Base-by-base conservation (phyloP, 1,140 invertebrate species). In the Anoplophora glabripennis region DNA sequence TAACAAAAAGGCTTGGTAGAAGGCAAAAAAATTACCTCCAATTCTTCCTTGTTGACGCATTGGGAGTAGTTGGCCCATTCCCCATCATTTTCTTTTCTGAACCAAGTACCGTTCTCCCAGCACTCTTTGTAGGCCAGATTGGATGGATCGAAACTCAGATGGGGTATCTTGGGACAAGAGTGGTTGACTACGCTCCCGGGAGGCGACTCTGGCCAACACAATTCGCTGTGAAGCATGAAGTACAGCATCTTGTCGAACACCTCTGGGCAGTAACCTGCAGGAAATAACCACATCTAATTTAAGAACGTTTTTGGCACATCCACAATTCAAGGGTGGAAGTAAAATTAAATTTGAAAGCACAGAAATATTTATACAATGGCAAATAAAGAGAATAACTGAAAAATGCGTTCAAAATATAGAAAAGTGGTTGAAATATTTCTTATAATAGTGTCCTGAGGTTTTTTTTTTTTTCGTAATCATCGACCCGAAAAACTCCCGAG, bases 51-150 rank as follows among this genome's bases (percentile, higher is more conserved):
- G 64, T 91, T 84, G n/a, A 93, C 76, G 68, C 90, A 93, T 0
- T 82, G 86, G 1, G 87, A 90, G 66, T 93, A 93, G 72, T 93
- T 92, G 12, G 89, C 86, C 88, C 89, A 91, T 17, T 77, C 62
- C 58, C 71, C 77, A 15, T 59, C 51, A 0, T 64, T 36, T 14
- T 64, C 59, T 64, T 68, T 67, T 12, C 59, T 53, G 40, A 61
- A 74, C 72, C 72, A 74, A 8, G 64, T 63, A 11, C 70, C 72
- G 48, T 74, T 73, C n/a, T 60, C 55, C 64, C 61, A 64, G 46
- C 72, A 74, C 34, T 71, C 66, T 52, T 70, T 71, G 44, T 61
- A 70, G 1, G 69, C 68, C 0, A 64, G 57, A 38, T 59, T 28
- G 8, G 46, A 56, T 4, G 48, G 38, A 28, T 84, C 80, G 61